Evolutionary conservation across 2,113 vertebrate genomes (phyloP), one percentile per base, ranked within the genome.

Genomic region (Ia io): DNA sequence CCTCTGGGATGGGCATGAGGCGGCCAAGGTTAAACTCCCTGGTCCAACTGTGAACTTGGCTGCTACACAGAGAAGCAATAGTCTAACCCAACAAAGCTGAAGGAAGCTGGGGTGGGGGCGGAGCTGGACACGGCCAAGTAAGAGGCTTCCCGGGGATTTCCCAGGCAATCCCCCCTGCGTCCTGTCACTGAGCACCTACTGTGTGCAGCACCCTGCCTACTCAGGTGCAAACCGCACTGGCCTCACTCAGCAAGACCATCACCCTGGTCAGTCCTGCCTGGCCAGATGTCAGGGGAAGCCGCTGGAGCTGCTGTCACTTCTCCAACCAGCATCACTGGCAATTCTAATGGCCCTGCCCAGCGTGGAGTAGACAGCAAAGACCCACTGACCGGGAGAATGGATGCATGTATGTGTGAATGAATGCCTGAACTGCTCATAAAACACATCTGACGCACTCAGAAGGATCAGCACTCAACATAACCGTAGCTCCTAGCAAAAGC

Each of bases 401-500:
- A 6, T 0, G 1, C 22, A 10, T 9, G 35, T 7, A 9, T 5
- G 6, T 44, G 56, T 3, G 71, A 9, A 47, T 17, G 23, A 28
- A 80, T 2, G 56, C 79, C 79, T 20, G n/a, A 56, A 32, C 20
- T 17, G 20, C 59, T 16, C 69, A 35, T 18, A 9, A 59, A 63
- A 9, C 6, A 0, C 0, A 14, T 23, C 9, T 5, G 2, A 12
- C 37, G 10, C 37, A 2, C 32, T 1, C 51, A 2, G 32, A 49
- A 70, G 56, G 51, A n/a, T 6, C 0, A 1, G 16, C 37, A 6
- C 28, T 4, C 37, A n/a, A 4, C 47, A 0, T 2, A 37, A 73
- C 3, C 11, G 49, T 4, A 28, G 9, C 23, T 32, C n/a, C 86
- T 12, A 4, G 25, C 20, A 12, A 56, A 79, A 25, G 59, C 73